A percentile compares a stretch with the other conserved stretches of the same genome.
These are phyloP conservation scores for Hemiprocne comata DNA, from an alignment of 2,113 vertebrate species.

Conservation along the genomic window DNA sequence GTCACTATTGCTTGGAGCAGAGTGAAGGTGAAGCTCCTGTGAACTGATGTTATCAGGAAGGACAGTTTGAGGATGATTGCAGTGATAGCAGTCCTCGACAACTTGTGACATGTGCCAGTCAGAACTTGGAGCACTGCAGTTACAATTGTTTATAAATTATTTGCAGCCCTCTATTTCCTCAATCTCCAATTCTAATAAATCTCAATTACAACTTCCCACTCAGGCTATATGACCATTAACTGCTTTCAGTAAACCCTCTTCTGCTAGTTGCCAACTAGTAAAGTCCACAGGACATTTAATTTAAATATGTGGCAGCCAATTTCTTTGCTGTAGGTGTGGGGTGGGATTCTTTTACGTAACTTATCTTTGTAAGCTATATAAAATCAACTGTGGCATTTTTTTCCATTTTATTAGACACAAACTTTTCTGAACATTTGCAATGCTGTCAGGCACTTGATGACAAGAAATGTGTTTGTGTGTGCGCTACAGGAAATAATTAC, in stretches of 20 bases:
- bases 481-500: background rate
- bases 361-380: background rate
- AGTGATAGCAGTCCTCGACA: background rate
- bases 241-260: background rate
- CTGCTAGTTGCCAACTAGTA: background rate
- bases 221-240: background rate
- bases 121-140: background rate
- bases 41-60: background rate
- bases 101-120: background rate
- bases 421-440: background rate
- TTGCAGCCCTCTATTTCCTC: background rate
- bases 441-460: background rate
- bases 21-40: background rate
- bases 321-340: background rate
- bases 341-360: background rate
- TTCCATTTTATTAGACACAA: background rate
- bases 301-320: background rate
- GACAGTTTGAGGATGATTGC: background rate
- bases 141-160: background rate
- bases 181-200: background rate
- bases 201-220: background rate
- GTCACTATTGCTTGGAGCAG: background rate
- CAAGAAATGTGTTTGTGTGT: background rate
- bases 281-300: background rate
- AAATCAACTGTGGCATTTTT: background rate